These are phyloP conservation scores for Drosophila melanosoma DNA, from an alignment of 2,888 invertebrate species.

Conservation along the genomic window DNA sequence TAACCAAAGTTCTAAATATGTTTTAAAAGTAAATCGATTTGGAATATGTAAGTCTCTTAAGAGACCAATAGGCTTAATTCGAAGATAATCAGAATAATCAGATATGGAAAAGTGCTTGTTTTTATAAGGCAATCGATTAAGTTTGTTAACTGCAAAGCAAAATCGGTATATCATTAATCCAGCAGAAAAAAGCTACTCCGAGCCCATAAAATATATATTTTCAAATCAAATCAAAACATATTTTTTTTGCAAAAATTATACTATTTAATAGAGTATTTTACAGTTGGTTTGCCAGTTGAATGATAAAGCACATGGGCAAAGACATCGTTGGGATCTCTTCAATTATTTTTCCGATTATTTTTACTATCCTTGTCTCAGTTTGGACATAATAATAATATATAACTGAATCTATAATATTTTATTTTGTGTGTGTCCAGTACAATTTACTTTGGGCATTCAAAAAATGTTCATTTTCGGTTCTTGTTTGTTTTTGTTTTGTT, in stretches of 20 bases:
- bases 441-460: constrained; percentile 5
- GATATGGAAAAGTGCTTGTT: background rate
- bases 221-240: background rate
- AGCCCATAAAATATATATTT: no score
- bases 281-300: background rate
- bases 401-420: background rate
- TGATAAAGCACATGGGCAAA: background rate
- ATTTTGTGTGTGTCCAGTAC: background rate
- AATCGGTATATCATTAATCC: background rate
- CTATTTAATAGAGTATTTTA: background rate
- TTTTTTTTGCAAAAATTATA: background rate
- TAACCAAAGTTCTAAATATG: background rate
- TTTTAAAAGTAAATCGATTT: background rate
- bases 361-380: background rate
- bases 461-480: constrained; percentile 15
- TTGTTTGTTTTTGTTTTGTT: constrained; percentile 8
- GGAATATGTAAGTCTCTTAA: background rate
- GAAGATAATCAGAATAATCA: background rate
- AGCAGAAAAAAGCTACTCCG: no score
- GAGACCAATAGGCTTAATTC: background rate
- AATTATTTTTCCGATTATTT: background rate
- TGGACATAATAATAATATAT: background rate
- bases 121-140: background rate
- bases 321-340: background rate
- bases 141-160: background rate